Evolutionary conservation across 2,797 vertebrate species (phyloP), one percentile per base, ranked within the genome.

Genomic region (Danio aesculapii): DNA sequence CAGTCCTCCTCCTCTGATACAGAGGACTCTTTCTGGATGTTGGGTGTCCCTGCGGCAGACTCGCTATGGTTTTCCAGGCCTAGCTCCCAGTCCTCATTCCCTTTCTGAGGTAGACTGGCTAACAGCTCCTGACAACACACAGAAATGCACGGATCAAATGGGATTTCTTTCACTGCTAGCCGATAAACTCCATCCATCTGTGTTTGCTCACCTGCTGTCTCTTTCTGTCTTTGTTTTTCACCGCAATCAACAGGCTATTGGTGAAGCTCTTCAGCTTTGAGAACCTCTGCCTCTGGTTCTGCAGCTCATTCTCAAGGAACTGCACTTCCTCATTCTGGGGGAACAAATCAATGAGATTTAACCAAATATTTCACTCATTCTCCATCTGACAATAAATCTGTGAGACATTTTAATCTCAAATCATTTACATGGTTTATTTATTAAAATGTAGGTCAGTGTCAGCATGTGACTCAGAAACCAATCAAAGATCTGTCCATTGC

Each of bases 231-330:
- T 97, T 95, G 55, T 94, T 91, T 91, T 95, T 97, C 88, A 99
- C 91, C 77, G 97, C 97, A 79, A 90, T 93, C 84, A 99, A 95
- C 88, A 99, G 94, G 88, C 93, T 97, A 87, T 94, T 95, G 6
- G 97, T 97, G 90, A 98, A 99, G 4, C 88, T 92, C 84, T 93
- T 96, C 72, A 99, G 96, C 86, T 98, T 95, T 84, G 94, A 93
- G 80, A 98, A 98, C 88, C 95, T 98, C 90, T 95, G 95, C 88
- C 98, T 99, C 94, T 98, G 97, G 91, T 92, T 97, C 91, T 96
- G 95, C 93, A 99, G 91, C 90, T 98, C 97, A 12, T 91, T 95
- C 92, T 99, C 97, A 62, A 98, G 95, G 91, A 96, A 99, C 90
- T 96, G 95, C 85, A 99, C 95, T 90, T 99, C 98, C 91, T 98